phyloP scores from a whole-genome alignment of 2,888 invertebrate species.

The Teleiodes luculella region DNA sequence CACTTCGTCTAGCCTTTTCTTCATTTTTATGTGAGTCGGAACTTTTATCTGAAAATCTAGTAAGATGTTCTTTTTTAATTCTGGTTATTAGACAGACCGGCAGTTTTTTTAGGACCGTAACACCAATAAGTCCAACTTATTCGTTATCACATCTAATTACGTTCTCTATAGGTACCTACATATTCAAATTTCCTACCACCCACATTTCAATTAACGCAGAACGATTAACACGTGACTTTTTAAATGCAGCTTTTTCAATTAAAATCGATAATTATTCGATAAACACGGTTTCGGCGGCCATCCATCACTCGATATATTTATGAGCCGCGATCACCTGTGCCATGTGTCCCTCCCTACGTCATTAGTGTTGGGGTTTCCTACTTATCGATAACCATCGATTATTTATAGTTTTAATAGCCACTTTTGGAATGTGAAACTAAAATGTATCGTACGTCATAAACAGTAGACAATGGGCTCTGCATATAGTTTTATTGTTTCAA shows the following conservation, averaged over 20 bases:
- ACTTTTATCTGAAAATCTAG: too few relatives aligned
- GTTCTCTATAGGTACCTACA: too few relatives aligned
- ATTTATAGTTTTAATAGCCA: not conserved
- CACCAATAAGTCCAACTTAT: too few relatives aligned
- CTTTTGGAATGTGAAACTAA: not conserved
- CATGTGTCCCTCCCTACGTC: constrained; percentile 9
- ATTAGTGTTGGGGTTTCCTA: constrained; percentile 1
- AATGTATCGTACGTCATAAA: too few relatives aligned
- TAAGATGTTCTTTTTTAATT: too few relatives aligned
- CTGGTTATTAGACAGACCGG: too few relatives aligned
- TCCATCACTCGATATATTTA: constrained; percentile 15
- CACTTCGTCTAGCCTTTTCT: too few relatives aligned
- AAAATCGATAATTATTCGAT: constrained; percentile 6
- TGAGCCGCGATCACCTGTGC: constrained; percentile 11
- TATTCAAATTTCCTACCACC: not conserved
- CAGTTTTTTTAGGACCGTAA: too few relatives aligned
- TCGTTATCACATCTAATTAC: too few relatives aligned
- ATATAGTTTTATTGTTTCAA: too few relatives aligned
- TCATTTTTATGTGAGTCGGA: too few relatives aligned
- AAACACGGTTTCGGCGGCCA: constrained; percentile 5
- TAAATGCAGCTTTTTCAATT: constrained; percentile 12
- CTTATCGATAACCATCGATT: not conserved
- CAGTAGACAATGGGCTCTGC: too few relatives aligned
- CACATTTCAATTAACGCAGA: constrained; percentile 11
- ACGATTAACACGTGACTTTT: not conserved